Base-by-base conservation (phyloP, 2,113 vertebrate species). In the Cacatua alba region DNA sequence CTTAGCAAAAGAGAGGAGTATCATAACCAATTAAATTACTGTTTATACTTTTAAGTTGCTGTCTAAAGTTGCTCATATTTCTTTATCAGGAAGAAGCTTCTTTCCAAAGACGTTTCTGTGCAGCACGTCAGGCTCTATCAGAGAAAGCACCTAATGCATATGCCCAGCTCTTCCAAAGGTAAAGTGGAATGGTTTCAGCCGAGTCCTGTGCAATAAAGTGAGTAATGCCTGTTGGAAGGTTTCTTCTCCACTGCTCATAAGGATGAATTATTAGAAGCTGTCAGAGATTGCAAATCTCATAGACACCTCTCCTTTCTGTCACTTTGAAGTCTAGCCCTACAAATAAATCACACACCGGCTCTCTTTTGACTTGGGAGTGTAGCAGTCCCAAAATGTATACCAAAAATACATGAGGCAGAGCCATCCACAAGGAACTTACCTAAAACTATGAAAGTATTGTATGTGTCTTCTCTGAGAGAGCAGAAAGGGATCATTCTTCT, bases 141-240 rank as follows among this genome's bases (percentile, higher is more conserved):
- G 98, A 98, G 88, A 98, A 93, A 97, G 97, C 94, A 37, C 97
- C 98, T 7, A 95, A 95, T 59, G 94, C 97, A 20, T 98, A 97
- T 69, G 97, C 96, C 51, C 97, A 98, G 78, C 97, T 99, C 6
- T 98, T 98, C 92, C 98, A 97, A 95, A 99, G 99, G 99, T 99
- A 97, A 96, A 0, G 10, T 1, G 5, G n/a, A 25, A 26, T 15
- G 18, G 8, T n/a, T 80, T 53, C 64, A 57, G 25, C 29, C 13
- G 7, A 52, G 11, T 43, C 17, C 53, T 79, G 53, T 19, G 10
- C 31, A n/a, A 31, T 28, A 9, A 20, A 21, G 24, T 15, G 14
- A 62, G 57, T 86, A 87, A 77, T 3, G 5, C 24, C 44, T 65
- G 2, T 28, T 17, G 59, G 17, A 60, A 46, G 46, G 23, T 35